These are phyloP conservation scores for Megathymus violae DNA, from an alignment of 1,140 invertebrate genomes.

Conservation along the genomic window DNA sequence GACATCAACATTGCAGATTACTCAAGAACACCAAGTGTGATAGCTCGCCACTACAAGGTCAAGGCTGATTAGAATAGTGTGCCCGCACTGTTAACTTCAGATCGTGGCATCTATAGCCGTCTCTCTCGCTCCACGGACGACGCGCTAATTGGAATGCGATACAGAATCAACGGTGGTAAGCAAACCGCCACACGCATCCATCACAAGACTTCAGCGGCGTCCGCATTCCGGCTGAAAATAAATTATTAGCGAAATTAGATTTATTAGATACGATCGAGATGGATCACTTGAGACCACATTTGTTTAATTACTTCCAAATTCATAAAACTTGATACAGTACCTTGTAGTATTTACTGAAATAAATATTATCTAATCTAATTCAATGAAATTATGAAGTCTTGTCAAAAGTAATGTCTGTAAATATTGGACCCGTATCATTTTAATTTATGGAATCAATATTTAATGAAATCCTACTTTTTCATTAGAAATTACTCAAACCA, in stretches of 20 bases:
- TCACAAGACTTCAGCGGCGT: constrained; percentile 59
- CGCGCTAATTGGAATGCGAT: constrained; percentile 43
- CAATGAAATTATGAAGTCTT: no score
- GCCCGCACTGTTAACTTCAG: constrained; percentile 35
- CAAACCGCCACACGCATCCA: constrained; percentile 49
- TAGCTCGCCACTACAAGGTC: constrained; percentile 67
- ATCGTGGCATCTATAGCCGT: constrained; percentile 43
- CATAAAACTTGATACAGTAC: background rate
- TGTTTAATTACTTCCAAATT: background rate
- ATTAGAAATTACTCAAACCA: no score
- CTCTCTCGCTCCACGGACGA: constrained; percentile 46
- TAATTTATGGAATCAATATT: no score
- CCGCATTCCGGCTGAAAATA: constrained; percentile 74
- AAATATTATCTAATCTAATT: no score
- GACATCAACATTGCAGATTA: constrained; percentile 57
- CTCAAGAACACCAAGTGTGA: constrained; percentile 51
- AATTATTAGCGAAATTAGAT: constrained; percentile 67
- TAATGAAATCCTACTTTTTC: no score
- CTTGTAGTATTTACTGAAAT: no score
- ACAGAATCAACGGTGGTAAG: constrained; percentile 35
- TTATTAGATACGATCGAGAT: constrained; percentile 46
- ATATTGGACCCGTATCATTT: no score
- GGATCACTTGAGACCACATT: constrained; percentile 29
- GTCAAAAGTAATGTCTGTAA: no score
- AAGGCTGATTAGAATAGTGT: constrained; percentile 64